These are phyloP conservation scores for Recurvirostra avosetta DNA, from an alignment of 2,113 vertebrate genomes.

Conservation along the genomic window DNA sequence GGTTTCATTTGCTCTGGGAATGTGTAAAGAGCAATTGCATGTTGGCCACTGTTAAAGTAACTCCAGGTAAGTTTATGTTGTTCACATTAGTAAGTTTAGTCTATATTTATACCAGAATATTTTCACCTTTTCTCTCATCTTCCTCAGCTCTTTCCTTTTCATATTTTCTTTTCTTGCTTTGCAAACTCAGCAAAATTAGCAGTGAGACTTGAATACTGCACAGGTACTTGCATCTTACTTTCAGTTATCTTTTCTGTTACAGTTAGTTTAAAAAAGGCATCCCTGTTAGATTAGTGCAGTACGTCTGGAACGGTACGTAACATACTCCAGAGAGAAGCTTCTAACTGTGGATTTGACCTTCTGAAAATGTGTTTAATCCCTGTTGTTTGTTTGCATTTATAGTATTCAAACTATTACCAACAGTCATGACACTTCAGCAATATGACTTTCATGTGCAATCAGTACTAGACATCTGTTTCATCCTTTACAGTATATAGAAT, in stretches of 20 bases:
- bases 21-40: not conserved
- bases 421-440: not conserved
- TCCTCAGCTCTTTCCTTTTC: not conserved
- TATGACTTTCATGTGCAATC: slow-evolving; percentile 17
- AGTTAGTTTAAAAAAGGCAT: not conserved
- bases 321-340: not conserved
- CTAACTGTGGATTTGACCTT: slow-evolving; percentile 36
- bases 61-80: not conserved
- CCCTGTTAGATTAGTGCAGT: not conserved
- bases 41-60: not conserved
- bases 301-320: not conserved
- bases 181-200: not conserved
- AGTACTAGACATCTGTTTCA: slow-evolving; percentile 24
- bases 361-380: slow-evolving; percentile 10
- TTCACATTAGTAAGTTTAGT: not conserved
- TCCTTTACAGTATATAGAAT: not conserved
- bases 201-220: not conserved
- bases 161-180: not conserved
- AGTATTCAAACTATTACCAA: slow-evolving; percentile 1
- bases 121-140: not conserved
- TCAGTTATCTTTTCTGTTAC: not conserved
- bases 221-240: not conserved
- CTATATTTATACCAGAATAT: not conserved
- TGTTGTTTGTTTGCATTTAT: slow-evolving; percentile 29
- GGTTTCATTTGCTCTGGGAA: not conserved